Evolutionary conservation across 2,888 invertebrate species (phyloP).

Genomic region (Melieria picta): DNA sequence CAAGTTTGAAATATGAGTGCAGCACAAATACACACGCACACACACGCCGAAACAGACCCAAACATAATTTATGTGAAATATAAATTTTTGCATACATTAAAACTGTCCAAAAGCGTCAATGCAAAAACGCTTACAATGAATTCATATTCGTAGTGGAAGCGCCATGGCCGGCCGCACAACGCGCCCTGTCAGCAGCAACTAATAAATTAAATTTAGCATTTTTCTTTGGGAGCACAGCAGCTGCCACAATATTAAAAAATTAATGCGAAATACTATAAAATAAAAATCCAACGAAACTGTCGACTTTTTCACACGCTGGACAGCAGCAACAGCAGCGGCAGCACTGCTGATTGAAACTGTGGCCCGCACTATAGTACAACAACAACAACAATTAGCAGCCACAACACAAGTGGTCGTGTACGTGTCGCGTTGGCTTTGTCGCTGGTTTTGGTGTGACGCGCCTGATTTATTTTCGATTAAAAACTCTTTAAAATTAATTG

Average conservation of each 20-base stretch:
- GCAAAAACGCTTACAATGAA: not conserved
- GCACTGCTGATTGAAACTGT: not conserved
- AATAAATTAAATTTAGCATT: slow-evolving; percentile 2
- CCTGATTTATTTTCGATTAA: slow-evolving; percentile 44
- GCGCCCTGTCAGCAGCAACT: not conserved
- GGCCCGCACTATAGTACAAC: too few species aligned
- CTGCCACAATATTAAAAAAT: not conserved
- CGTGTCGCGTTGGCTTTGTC: not conserved
- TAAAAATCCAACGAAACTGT: slow-evolving; percentile 26
- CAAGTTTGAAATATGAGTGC: too few species aligned
- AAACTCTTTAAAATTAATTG: slow-evolving; percentile 45
- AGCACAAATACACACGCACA: too few species aligned
- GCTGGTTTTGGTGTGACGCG: slow-evolving; percentile 27
- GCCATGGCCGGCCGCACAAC: not conserved
- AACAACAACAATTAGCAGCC: not conserved
- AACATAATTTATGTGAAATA: too few species aligned
- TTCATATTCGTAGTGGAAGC: not conserved
- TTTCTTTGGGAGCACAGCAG: too few species aligned
- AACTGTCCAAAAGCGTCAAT: slow-evolving; percentile 1
- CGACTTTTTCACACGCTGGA: slow-evolving; percentile 32
- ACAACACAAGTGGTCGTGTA: not conserved
- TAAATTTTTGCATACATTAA: not conserved
- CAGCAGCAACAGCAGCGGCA: not conserved
- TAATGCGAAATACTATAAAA: not conserved
- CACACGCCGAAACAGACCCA: too few species aligned